These are phyloP conservation scores for Zelleria hepariella DNA, from an alignment of 2,888 invertebrate species.

Conservation along the genomic window DNA sequence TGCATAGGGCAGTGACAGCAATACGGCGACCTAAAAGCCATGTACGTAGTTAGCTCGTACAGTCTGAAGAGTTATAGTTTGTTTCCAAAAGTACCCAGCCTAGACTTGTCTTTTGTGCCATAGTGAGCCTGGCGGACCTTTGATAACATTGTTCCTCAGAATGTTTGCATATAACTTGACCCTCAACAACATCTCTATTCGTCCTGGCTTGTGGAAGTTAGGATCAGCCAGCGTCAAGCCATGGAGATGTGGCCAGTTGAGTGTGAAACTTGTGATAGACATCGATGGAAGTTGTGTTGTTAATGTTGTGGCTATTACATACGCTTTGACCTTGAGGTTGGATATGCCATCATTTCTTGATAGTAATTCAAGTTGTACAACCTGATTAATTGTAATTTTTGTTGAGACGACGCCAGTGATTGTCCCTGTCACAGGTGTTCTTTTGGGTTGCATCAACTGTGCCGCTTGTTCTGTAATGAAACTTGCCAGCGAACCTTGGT, in stretches of 20 bases:
- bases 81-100: neutral
- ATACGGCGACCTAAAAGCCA: too few relatives aligned
- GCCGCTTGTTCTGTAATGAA: neutral
- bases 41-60: too few relatives aligned
- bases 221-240: neutral
- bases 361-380: neutral
- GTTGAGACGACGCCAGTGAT: neutral
- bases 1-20: too few relatives aligned
- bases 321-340: neutral
- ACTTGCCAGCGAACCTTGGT: neutral
- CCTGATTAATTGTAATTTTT: neutral
- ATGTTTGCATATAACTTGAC: neutral
- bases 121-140: neutral
- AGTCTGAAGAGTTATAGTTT: neutral
- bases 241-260: neutral
- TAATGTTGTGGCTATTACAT: neutral
- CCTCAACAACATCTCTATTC: neutral
- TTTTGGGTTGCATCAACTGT: neutral
- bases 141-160: neutral
- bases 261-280: neutral
- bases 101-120: neutral
- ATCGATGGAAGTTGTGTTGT: neutral
- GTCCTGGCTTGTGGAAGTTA: neutral
- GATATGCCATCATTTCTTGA: neutral
- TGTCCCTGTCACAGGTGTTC: neutral